Conservation (phyloP, 2,113 vertebrate genomes). For the Halcyon malimbica region DNA sequence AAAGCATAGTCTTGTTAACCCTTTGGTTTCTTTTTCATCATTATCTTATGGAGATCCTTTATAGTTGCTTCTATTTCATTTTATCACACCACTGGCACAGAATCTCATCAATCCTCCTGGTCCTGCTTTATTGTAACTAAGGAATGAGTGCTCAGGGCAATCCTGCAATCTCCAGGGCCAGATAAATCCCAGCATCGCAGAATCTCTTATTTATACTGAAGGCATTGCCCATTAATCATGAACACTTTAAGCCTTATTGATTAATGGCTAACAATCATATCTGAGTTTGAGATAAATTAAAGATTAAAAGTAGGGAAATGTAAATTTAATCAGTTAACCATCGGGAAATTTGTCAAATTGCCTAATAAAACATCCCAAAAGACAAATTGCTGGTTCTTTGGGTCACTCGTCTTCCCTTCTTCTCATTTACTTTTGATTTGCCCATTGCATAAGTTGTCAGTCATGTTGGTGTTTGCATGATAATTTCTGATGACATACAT, state of each 20-base stretch:
- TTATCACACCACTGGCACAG: not conserved
- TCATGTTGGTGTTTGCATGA: not conserved
- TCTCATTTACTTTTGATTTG: constrained; percentile 7
- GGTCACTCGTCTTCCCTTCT: not conserved
- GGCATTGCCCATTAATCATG: constrained; percentile 20
- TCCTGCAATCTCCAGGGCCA: not conserved
- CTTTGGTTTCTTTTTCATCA: not conserved
- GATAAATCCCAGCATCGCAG: not conserved
- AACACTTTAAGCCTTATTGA: constrained; percentile 8
- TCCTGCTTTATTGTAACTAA: not conserved
- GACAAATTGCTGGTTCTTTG: constrained; percentile 4
- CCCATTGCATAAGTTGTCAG: not conserved
- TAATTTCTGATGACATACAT: not conserved
- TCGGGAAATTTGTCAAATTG: constrained; percentile 29
- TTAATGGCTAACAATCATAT: constrained; percentile 35
- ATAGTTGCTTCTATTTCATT: not conserved
- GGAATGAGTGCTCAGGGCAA: not conserved
- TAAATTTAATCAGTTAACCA: constrained; percentile 32
- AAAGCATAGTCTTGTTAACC: constrained; percentile 6
- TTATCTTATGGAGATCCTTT: not conserved
- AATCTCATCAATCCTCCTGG: not conserved
- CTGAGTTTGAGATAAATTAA: constrained; percentile 41
- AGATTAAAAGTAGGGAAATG: constrained; percentile 30
- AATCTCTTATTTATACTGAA: constrained; percentile 26
- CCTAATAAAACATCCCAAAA: constrained; percentile 3